Conservation (phyloP, 2,113 vertebrate species). For the Tichodroma muraria region DNA sequence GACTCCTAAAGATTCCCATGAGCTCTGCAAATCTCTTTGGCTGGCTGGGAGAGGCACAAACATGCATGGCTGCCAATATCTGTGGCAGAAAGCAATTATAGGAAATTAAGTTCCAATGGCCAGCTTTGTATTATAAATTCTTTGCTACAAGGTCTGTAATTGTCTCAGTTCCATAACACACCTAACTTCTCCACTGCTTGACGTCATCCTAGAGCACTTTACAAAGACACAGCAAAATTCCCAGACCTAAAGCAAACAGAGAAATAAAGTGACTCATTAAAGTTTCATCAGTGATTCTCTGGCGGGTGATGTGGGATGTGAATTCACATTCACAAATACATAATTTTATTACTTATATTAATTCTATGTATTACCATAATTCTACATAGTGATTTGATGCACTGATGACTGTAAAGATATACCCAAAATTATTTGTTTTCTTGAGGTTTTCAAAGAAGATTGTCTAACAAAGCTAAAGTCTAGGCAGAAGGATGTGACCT, state of each 20-base stretch:
- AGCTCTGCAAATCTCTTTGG: neutral
- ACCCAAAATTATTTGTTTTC: neutral
- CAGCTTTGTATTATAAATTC: neutral
- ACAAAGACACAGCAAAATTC: neutral
- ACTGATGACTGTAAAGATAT: neutral
- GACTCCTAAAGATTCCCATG: neutral
- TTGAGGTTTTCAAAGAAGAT: neutral
- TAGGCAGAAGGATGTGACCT: slow-evolving; percentile 31
- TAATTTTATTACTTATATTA: neutral
- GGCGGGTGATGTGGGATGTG: neutral
- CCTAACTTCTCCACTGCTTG: neutral
- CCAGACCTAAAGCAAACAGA: slow-evolving; percentile 30
- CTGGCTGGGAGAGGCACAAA: neutral
- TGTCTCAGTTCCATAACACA: neutral
- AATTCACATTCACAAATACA: neutral
- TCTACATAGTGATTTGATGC: neutral
- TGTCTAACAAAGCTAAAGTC: neutral
- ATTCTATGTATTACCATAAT: neutral
- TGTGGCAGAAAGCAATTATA: neutral
- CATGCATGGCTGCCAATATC: neutral
- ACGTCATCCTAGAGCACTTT: neutral
- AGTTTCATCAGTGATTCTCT: neutral
- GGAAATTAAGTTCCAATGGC: neutral
- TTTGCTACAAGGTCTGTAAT: neutral
- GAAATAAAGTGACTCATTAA: slow-evolving; percentile 10